A percentile compares a stretch with the other conserved stretches of the same genome.
Evolutionary conservation across 2,888 invertebrate genomes (phyloP).

Genomic region (Pyrrhia umbra): DNA sequence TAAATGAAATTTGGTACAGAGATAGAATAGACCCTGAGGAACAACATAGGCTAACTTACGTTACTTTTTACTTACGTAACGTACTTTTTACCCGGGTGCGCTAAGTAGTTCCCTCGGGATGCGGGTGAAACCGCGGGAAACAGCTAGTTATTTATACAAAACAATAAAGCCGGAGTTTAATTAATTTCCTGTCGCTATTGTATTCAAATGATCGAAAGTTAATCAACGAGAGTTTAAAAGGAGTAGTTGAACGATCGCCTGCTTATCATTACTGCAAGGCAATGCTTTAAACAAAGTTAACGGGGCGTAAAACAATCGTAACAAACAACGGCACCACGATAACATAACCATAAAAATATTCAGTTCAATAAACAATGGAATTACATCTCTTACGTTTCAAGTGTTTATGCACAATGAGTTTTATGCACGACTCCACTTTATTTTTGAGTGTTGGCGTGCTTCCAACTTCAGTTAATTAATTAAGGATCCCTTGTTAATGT

Average conservation of each 20-base stretch:
- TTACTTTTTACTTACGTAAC: too few species aligned
- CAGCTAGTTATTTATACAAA: too few species aligned
- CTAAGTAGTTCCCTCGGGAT: too few species aligned
- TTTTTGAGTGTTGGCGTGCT: conserved; percentile 27
- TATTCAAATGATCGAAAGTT: conserved; percentile 36
- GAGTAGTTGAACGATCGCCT: conserved; percentile 31
- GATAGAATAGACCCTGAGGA: too few species aligned
- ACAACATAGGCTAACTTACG: too few species aligned
- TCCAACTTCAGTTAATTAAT: conserved; percentile 27
- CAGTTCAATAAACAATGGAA: conserved; percentile 43
- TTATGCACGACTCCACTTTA: conserved; percentile 5
- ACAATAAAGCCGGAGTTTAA: conserved; percentile 12
- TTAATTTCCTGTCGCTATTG: conserved; percentile 25
- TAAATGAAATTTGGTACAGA: too few species aligned
- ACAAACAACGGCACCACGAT: conserved; percentile 44
- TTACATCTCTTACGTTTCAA: conserved; percentile 17
- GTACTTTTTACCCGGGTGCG: too few species aligned
- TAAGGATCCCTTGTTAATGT: conserved; percentile 7
- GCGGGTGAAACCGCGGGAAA: too few species aligned
- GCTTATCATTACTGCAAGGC: conserved; percentile 53
- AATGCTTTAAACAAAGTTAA: conserved; percentile 45
- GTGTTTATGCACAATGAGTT: conserved; percentile 25
- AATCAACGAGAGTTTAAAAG: conserved; percentile 4
- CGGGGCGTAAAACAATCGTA: conserved; percentile 45
- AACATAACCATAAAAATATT: conserved; percentile 54